These are phyloP conservation scores for Opisthograptis luteolata DNA, from an alignment of 2,888 invertebrate species.

Conservation along the genomic window DNA sequence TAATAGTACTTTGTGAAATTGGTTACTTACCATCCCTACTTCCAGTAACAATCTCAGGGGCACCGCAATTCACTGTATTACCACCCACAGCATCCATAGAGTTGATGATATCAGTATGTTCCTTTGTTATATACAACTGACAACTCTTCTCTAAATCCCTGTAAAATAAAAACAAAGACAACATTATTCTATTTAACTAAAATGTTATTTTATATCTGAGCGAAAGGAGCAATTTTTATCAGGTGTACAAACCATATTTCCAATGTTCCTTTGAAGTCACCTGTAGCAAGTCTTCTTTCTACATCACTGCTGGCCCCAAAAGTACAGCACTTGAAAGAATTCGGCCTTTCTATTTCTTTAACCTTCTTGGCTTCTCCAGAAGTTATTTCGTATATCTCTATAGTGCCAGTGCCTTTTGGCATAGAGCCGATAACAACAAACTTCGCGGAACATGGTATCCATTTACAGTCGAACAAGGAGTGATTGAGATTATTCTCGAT, in stretches of 20 bases:
- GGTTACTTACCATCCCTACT: constrained; percentile 91
- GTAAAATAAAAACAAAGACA: too few relatives aligned
- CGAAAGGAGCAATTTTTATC: not conserved
- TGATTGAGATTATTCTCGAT: constrained; percentile 92
- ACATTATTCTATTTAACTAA: too few relatives aligned
- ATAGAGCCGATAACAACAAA: constrained; percentile 94
- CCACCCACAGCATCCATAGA: constrained; percentile 96
- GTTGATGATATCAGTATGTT: constrained; percentile 95
- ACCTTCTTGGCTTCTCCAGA: constrained; percentile 88
- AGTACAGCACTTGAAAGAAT: constrained; percentile 95
- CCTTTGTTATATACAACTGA: constrained; percentile 90
- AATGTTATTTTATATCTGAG: too few relatives aligned
- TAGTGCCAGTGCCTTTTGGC: constrained; percentile 92
- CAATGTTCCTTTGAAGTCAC: constrained; percentile 94
- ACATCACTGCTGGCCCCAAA: constrained; percentile 94
- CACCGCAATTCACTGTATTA: constrained; percentile 91
- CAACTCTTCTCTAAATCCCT: constrained; percentile 92
- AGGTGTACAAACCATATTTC: constrained; percentile 87
- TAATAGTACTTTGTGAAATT: too few relatives aligned
- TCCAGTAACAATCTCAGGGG: constrained; percentile 97
- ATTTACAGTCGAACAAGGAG: constrained; percentile 96
- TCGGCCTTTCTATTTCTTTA: constrained; percentile 91
- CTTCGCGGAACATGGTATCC: constrained; percentile 97
- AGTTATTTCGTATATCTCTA: constrained; percentile 92
- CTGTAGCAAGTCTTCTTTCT: constrained; percentile 93